Conservation (phyloP, 2,797 vertebrate genomes). For the Darevskia nairensis region DNA sequence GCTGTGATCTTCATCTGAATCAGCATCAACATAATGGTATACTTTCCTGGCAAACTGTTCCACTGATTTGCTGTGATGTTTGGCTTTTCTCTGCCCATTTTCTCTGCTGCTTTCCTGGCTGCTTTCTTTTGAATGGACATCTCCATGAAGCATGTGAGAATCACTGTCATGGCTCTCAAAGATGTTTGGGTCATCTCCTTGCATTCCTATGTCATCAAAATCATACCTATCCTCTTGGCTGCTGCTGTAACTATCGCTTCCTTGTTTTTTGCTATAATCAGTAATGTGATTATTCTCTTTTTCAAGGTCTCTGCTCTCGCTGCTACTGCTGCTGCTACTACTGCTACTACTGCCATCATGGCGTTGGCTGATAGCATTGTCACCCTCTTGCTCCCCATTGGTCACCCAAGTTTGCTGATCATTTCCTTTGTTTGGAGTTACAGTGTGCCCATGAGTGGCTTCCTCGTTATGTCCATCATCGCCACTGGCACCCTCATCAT, state of each 20-base stretch:
- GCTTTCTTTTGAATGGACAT: constrained; percentile 31
- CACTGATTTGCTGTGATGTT: constrained; percentile 1
- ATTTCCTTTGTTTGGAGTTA: background rate
- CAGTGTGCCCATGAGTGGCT: constrained; percentile 5
- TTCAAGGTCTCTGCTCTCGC: constrained; percentile 61
- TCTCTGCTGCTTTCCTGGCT: background rate
- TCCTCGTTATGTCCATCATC: constrained; percentile 55
- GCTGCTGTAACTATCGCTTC: constrained; percentile 67
- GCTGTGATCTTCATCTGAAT: constrained; percentile 45
- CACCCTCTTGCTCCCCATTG: constrained; percentile 19
- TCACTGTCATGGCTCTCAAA: background rate
- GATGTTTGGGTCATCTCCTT: constrained; percentile 75
- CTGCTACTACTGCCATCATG: constrained; percentile 38
- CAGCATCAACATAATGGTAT: constrained; percentile 38
- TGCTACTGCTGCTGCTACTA: constrained; percentile 50
- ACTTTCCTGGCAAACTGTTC: constrained; percentile 23
- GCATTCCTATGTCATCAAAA: constrained; percentile 72
- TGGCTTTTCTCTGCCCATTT: background rate
- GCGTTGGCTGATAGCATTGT: background rate
- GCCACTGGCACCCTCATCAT: constrained; percentile 77
- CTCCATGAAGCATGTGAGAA: constrained; percentile 45
- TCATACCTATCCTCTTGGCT: constrained; percentile 70
- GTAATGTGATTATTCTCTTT: constrained; percentile 9
- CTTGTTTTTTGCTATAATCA: background rate
- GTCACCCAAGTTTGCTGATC: background rate